A percentile compares a stretch with the other conserved stretches of the same genome.
These are phyloP conservation scores for Macaria liturata DNA, from an alignment of 2,888 invertebrate genomes.

Conservation along the genomic window DNA sequence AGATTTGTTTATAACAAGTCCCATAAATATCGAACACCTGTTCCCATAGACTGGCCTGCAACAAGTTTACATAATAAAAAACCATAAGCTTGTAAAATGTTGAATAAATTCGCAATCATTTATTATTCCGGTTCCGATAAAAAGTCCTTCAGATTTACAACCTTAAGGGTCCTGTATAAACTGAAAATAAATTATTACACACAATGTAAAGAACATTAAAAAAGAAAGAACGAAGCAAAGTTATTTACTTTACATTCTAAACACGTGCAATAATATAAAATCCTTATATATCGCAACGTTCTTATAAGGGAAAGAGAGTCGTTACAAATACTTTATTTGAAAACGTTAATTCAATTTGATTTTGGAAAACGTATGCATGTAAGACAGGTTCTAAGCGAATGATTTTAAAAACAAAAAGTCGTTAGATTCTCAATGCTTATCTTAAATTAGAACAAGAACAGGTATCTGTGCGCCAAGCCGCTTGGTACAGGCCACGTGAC, in stretches of 20 bases:
- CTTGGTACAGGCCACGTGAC: constrained; percentile 15
- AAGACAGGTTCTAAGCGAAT: not conserved
- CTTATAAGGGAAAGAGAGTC: no score
- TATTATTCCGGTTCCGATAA: constrained; percentile 3
- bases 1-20: constrained; percentile 5
- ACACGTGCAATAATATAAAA: no score
- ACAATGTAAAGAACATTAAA: no score
- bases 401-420: constrained; percentile 2
- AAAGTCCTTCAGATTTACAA: not conserved
- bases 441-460: constrained; percentile 22
- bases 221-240: no score
- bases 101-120: constrained; percentile 11
- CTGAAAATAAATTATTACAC: no score
- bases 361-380: no score
- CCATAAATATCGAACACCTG: constrained; percentile 26
- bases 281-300: no score
- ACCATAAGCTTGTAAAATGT: constrained; percentile 1
- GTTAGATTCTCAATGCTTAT: constrained; percentile 1
- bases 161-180: no score
- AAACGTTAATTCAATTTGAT: no score
- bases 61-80: constrained; percentile 23
- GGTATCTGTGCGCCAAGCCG: constrained; percentile 11
- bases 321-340: no score
- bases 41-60: constrained; percentile 6
- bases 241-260: no score